These are phyloP conservation scores for Zaprionus lachaisei DNA, from an alignment of 1,140 invertebrate species.

Conservation along the genomic window DNA sequence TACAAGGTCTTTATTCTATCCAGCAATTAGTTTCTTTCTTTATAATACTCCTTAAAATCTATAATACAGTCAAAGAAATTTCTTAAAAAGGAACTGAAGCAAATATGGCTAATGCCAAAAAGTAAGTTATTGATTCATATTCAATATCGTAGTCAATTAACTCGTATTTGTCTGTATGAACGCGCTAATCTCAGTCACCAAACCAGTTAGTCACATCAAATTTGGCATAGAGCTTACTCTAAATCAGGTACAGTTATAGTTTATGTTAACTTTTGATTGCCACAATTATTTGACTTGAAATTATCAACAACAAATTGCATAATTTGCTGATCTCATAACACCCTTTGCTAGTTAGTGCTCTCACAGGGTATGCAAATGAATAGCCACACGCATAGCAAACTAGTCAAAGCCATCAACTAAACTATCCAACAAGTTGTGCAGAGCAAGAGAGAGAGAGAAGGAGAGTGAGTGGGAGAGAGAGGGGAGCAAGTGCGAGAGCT, in stretches of 20 bases:
- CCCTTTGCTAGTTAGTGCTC: background rate
- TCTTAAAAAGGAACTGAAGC: too few relatives aligned
- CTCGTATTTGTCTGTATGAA: too few relatives aligned
- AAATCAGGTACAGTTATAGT: background rate
- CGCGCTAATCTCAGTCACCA: too few relatives aligned
- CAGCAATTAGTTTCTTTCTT: background rate
- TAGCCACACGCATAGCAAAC: background rate
- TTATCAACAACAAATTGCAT: background rate
- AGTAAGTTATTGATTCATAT: too few relatives aligned
- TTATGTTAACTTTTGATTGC: background rate
- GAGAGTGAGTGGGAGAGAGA: background rate
- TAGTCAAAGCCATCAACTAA: constrained; percentile 13
- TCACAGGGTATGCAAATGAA: background rate
- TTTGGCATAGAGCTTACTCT: background rate
- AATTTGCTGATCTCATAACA: background rate
- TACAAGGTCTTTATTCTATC: background rate
- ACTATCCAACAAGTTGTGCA: constrained; percentile 8
- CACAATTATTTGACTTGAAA: background rate
- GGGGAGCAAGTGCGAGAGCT: background rate
- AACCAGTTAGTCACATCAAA: background rate
- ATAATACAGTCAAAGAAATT: too few relatives aligned
- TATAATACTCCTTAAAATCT: too few relatives aligned
- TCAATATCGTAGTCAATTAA: too few relatives aligned
- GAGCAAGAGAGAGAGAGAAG: background rate
- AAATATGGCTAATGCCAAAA: too few relatives aligned